phyloP scores from a whole-genome alignment of 1,140 invertebrate species.

The Lepidotrigona ventralis region DNA sequence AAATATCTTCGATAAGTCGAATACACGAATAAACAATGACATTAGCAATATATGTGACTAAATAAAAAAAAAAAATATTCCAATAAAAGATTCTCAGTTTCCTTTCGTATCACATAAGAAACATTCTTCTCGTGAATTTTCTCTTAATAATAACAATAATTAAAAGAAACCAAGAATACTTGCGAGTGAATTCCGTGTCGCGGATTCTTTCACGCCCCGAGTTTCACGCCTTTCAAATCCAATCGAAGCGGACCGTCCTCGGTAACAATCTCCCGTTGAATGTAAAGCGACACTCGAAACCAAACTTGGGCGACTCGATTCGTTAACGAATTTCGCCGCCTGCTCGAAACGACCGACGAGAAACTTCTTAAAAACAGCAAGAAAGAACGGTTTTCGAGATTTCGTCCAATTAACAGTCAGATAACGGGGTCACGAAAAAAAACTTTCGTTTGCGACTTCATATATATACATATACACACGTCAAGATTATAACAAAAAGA shows the following conservation, averaged over 20 bases:
- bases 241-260: neutral
- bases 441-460: neutral
- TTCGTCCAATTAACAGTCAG: slow-evolving; percentile 49
- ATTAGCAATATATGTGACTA: no score
- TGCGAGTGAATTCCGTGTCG: neutral
- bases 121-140: no score
- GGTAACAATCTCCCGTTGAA: neutral
- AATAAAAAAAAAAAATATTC: neutral
- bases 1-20: no score
- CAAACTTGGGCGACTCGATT: neutral
- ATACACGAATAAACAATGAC: no score
- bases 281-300: neutral
- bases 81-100: neutral
- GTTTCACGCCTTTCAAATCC: neutral
- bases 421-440: slow-evolving; percentile 15
- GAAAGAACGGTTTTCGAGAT: slow-evolving; percentile 17
- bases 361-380: neutral
- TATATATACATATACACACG: no score
- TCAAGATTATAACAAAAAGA: neutral
- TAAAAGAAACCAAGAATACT: neutral
- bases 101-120: neutral
- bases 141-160: neutral
- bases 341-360: neutral
- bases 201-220: no score
- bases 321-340: neutral